Base-by-base conservation (phyloP, 2,888 invertebrate genomes). In the Cryptocephalus moraei region DNA sequence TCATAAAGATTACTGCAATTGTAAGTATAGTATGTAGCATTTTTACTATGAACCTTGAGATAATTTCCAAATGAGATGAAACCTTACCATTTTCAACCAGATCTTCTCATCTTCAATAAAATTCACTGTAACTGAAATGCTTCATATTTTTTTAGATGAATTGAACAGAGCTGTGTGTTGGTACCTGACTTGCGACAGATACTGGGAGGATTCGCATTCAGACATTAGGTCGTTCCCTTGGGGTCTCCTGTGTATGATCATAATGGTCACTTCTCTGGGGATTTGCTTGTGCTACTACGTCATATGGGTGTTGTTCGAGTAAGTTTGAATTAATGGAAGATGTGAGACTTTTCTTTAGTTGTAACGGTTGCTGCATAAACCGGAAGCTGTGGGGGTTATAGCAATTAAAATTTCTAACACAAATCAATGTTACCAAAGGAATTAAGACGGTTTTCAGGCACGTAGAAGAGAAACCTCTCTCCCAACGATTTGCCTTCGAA, bases 241-340 rank as follows among this genome's bases (percentile, higher is more conserved):
- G 86, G 87, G 87, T 43, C 75, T 81, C 44, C 71, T 81, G 44
- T 79, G 89, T 58, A 84, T 90, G 52, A 79, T 89, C 41, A 82
- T 89, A 52, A 84, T 89, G 62, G 81, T 91, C 44, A 76, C 91
- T 40, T 85, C 88, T 39, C 76, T 88, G 44, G 88, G 89, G 41
- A 81, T 91, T 53, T 88, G 89, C 70, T 82, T 90, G 71, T 91
- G 91, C 72, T 92, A 92, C 70, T 91, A 91, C 73, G 83, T 92
- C 62, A 88, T 91, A 59, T 92, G 91, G 86, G 86, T 91, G 57
- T 80, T 91, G 49, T 91, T 90, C 72, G 91, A 91, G 92, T 92
- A 75, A 83, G 86, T 81, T 59, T 40, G 36, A 36, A 4, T 2
- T 36, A 11, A 36, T 36, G 36, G 22, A 6, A 22, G 2, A 22